phyloP scores from a whole-genome alignment of 2,797 vertebrate genomes.

The Propithecus deckenii region DNA sequence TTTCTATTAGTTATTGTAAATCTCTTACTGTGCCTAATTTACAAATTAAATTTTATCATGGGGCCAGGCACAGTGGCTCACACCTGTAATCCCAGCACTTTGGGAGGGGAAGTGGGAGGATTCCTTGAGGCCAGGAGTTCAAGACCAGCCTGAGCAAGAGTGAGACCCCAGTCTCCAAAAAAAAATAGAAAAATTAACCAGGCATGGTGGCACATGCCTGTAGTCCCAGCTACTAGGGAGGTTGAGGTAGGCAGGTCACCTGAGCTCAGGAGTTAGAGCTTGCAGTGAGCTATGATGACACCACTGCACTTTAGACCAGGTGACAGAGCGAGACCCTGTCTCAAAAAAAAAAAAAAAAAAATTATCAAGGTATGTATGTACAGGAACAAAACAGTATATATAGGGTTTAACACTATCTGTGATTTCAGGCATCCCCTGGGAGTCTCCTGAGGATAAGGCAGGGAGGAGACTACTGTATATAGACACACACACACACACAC shows the following conservation, averaged over 20 bases:
- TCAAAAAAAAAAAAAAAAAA: background rate
- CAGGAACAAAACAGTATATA: background rate
- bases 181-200: background rate
- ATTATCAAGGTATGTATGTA: background rate
- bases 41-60: too few relatives aligned
- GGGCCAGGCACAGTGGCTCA: background rate
- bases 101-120: background rate
- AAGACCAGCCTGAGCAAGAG: background rate
- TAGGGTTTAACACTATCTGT: background rate
- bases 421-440: background rate
- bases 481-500: background rate
- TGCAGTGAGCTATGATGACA: too few relatives aligned
- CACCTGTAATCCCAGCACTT: background rate
- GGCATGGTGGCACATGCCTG: background rate
- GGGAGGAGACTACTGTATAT: background rate
- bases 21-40: too few relatives aligned
- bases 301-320: too few relatives aligned
- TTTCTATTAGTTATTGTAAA: too few relatives aligned
- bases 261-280: too few relatives aligned
- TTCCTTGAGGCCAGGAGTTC: background rate
- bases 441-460: background rate
- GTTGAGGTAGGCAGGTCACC: too few relatives aligned
- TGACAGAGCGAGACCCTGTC: too few relatives aligned
- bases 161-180: background rate
- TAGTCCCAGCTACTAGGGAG: background rate